These are phyloP conservation scores for Diorhabda sublineata DNA, from an alignment of 1,140 invertebrate species.

Conservation along the genomic window DNA sequence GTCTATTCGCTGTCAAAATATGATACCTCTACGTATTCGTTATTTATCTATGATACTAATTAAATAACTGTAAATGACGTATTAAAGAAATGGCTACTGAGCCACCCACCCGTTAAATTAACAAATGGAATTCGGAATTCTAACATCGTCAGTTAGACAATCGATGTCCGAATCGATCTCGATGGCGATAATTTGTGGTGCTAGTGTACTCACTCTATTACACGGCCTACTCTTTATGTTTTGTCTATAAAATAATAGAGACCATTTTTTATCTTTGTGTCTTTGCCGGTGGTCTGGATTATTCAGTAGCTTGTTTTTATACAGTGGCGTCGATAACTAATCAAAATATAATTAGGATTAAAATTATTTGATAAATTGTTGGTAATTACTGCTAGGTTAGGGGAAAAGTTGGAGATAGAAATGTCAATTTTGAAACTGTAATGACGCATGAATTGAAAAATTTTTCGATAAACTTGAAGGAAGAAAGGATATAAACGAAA, in stretches of 20 bases:
- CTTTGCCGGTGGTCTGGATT: slow-evolving; percentile 16
- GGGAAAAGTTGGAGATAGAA: no score
- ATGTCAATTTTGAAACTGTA: no score
- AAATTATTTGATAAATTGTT: no score
- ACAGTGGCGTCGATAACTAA: not conserved
- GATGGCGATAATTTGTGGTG: slow-evolving; percentile 12
- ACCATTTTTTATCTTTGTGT: slow-evolving; percentile 13
- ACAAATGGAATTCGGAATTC: not conserved
- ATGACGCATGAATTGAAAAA: no score
- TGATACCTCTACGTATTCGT: no score
- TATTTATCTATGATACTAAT: no score
- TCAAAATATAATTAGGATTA: no score
- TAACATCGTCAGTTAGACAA: not conserved
- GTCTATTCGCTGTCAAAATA: no score
- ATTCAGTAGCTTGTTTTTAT: slow-evolving; percentile 12
- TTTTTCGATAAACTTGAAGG: no score
- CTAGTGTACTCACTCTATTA: slow-evolving; percentile 7
- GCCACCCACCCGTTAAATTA: not conserved
- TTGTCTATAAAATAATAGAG: slow-evolving; percentile 20
- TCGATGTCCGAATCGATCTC: not conserved
- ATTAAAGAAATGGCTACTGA: not conserved
- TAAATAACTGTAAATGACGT: not conserved
- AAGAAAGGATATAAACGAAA: no score
- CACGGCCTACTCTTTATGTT: slow-evolving; percentile 6
- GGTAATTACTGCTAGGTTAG: no score